These are phyloP conservation scores for Acleris cristana DNA, from an alignment of 2,888 invertebrate species.

Conservation along the genomic window DNA sequence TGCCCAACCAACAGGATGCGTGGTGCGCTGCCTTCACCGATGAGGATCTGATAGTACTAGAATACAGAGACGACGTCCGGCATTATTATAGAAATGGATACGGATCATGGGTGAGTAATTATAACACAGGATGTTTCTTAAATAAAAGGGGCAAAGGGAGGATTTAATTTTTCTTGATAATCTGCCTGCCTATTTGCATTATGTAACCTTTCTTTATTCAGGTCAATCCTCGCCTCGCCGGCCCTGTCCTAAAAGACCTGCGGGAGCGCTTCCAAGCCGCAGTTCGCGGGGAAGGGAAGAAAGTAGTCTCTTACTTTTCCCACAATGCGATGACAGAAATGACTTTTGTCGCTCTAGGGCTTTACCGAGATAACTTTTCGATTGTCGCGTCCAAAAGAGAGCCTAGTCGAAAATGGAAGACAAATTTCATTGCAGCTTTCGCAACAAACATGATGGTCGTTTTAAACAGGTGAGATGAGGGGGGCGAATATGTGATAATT, in stretches of 20 bases:
- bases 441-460: slow-evolving; percentile 87
- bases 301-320: slow-evolving; percentile 85
- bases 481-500: too few species aligned
- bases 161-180: too few species aligned
- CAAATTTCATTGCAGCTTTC: slow-evolving; percentile 85
- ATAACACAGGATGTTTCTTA: too few species aligned
- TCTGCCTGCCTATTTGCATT: not conserved
- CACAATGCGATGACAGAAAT: slow-evolving; percentile 84
- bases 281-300: slow-evolving; percentile 49
- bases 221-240: slow-evolving; percentile 72
- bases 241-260: slow-evolving; percentile 86
- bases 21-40: slow-evolving; percentile 88
- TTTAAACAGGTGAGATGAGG: slow-evolving; percentile 82
- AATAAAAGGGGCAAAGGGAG: too few species aligned
- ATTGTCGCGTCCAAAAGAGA: slow-evolving; percentile 82
- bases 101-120: slow-evolving; percentile 39
- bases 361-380: slow-evolving; percentile 81
- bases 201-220: not conserved
- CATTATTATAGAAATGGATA: slow-evolving; percentile 81
- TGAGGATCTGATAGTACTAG: slow-evolving; percentile 85
- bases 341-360: slow-evolving; percentile 82
- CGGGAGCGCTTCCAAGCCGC: slow-evolving; percentile 66
- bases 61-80: slow-evolving; percentile 87
- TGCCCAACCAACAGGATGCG: slow-evolving; percentile 66
- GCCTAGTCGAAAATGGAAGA: slow-evolving; percentile 82